phyloP scores from a whole-genome alignment of 2,888 invertebrate genomes.

The Epinotia ramella region DNA sequence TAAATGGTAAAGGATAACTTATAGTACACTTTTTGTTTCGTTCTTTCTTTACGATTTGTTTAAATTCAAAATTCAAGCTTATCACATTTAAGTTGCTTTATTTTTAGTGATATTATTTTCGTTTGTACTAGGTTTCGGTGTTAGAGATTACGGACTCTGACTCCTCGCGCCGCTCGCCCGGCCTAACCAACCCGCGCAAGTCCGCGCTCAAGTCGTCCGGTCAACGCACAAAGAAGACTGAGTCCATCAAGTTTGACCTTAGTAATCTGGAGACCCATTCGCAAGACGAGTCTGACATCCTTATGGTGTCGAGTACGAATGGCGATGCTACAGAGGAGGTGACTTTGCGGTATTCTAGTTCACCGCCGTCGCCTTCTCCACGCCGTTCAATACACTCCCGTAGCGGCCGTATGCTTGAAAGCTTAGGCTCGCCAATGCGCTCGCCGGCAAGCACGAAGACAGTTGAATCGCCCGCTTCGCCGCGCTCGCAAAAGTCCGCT shows the following conservation, averaged over 20 bases:
- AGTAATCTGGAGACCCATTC: conserved; percentile 65
- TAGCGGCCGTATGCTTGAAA: conserved; percentile 57
- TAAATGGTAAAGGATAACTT: no score
- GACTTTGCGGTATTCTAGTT: conserved; percentile 64
- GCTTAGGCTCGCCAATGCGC: conserved; percentile 50
- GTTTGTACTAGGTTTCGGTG: conserved; percentile 55
- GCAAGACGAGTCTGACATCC: conserved; percentile 7
- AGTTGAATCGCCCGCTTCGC: background rate
- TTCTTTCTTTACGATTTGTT: background rate
- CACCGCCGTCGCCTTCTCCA: conserved; percentile 61
- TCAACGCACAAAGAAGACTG: conserved; percentile 63
- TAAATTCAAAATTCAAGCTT: background rate
- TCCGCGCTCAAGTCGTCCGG: conserved; percentile 68
- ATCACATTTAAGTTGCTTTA: conserved; percentile 11
- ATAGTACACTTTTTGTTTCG: background rate
- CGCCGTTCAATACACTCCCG: conserved; percentile 62
- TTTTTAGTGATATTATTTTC: conserved; percentile 19
- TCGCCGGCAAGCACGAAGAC: conserved; percentile 1
- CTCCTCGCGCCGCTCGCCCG: conserved; percentile 48
- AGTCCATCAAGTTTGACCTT: conserved; percentile 77
- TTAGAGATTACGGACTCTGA: conserved; percentile 60
- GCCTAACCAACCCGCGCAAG: conserved; percentile 62
- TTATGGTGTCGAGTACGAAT: conserved; percentile 14
- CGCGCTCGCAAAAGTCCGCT: conserved; percentile 8
- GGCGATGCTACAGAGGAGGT: conserved; percentile 52